phyloP scores from a whole-genome alignment of 2,113 vertebrate genomes.

The Cyanoramphus novaezelandiae region DNA sequence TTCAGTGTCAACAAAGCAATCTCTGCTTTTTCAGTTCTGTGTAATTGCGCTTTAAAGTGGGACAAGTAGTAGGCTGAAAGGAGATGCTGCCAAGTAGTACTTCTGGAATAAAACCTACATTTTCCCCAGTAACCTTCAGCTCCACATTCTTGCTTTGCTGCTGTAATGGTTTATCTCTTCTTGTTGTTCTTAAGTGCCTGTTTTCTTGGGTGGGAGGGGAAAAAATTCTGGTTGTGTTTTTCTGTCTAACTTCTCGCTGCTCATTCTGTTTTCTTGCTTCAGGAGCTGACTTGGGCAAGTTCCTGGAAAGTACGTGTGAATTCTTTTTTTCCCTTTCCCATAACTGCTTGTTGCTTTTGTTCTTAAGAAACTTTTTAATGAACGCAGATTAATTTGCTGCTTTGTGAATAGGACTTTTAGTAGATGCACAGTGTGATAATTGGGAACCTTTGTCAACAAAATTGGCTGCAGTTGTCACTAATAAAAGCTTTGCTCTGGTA shows the following conservation, averaged over 20 bases:
- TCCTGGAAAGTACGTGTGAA: slow-evolving; percentile 57
- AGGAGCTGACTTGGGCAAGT: slow-evolving; percentile 66
- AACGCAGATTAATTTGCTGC: not conserved
- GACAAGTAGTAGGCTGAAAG: not conserved
- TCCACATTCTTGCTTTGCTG: not conserved
- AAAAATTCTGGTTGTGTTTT: not conserved
- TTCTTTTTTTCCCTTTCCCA: not conserved
- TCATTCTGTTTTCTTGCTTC: slow-evolving; percentile 60
- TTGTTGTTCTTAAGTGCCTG: not conserved
- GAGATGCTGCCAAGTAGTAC: not conserved
- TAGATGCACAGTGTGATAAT: not conserved
- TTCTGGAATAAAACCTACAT: not conserved
- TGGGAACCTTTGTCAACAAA: not conserved
- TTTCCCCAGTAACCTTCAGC: not conserved
- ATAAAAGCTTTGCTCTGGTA: not conserved
- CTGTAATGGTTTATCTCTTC: not conserved
- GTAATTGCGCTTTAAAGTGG: not conserved
- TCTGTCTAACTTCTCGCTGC: slow-evolving; percentile 29
- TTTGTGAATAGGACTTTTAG: not conserved
- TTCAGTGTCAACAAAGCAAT: slow-evolving; percentile 18
- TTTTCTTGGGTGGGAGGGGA: not conserved
- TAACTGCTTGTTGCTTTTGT: slow-evolving; percentile 12
- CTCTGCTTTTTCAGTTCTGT: not conserved
- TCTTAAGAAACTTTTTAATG: slow-evolving; percentile 19
- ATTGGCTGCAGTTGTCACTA: not conserved